Evolutionary conservation across 2,888 invertebrate genomes (phyloP), one percentile per base, ranked within the genome.

Genomic region (Phrixothrix hirtus): DNA sequence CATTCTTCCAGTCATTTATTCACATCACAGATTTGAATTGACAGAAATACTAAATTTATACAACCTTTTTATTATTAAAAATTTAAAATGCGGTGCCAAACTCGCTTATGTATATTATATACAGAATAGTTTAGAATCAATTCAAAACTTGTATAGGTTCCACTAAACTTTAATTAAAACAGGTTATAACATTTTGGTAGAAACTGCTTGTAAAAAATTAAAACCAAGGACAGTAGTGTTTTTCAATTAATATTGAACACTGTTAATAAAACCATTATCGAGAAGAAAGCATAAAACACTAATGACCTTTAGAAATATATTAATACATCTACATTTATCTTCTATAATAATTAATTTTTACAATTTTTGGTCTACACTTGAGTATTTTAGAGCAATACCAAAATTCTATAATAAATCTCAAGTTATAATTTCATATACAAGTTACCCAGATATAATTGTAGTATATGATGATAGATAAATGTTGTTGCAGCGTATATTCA

Each of bases 1-100:
- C 35, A 48, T 48, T 50, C 57, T 55, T 60, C 58, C 60, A 60
- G 60, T 60, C 59, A 64, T 72, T 71, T 69, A 71, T 72, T 70
- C 68, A 73, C 73, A 73, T 73, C 73, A 73, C 73, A 73, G 73
- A 67, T 71, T 71, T 68, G 64, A 73, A 73, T 73, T 73, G 73
- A 73, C 73, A 72, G 68, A 72, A 72, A 72, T 70, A 68, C 69
- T 71, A 70, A 70, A 66, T 62, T 59, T 64, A 67, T 69, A 71
- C 68, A 71, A 70, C 66, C 63, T 67, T 65, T 60, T 55, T 57
- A 57, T 62, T 60, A 60, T 62, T 61, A 47, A 62, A 59, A 59
- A 35, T 54, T 54, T 53, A 43, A 44, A 54, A 45, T 44, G 41
- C 43, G 41, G 54, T 54, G 54, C 54, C 54, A 53, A 44, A 53